Evolutionary conservation across 2,113 vertebrate genomes (phyloP), one percentile per base, ranked within the genome.

Genomic region (Beaufortia kweichowensis): DNA sequence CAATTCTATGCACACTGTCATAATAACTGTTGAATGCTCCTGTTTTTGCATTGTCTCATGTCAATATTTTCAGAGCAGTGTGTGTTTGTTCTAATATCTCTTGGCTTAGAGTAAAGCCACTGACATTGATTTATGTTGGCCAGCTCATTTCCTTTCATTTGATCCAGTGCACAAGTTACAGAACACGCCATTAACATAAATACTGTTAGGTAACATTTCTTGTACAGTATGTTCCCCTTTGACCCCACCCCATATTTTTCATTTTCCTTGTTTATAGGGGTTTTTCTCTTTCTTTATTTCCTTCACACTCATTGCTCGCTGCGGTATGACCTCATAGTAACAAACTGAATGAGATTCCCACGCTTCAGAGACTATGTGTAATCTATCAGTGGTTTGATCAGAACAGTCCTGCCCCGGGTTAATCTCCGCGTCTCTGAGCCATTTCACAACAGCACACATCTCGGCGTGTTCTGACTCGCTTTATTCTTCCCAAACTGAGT

Each of bases 401-500:
- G 81, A 79, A 80, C 83, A 84, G 3, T 86, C 19, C 28, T 83
- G 78, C 84, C 72, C 66, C 28, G n/a, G 76, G 66, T 46, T n/a
- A 46, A 62, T 50, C 43, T 57, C 50, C 23, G 48, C 56, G 79
- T 66, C 76, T 61, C 68, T 2, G 57, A 78, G 76, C 53, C 63
- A 79, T 93, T 91, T 89, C 86, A 78, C 89, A 91, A 92, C 80
- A 57, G 6, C 39, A 56, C 62, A 72, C 56, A 56, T 77, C 15
- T 1, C 17, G 81, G 83, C 91, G 33, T 87, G 92, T 88, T 84
- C 79, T 81, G 88, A 88, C 91, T 89, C 29, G 87, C 78, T 84
- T 81, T 31, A 12, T 64, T 56, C 29, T 76, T 1, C 53, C 46
- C 1, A 73, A 71, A 81, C 71, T 65, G 64, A 72, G 68, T 63